Percentiles rank a stretch among this genome's conserved stretches.
phyloP scores from a whole-genome alignment of 2,797 vertebrate species.

The Liasis olivaceus region DNA sequence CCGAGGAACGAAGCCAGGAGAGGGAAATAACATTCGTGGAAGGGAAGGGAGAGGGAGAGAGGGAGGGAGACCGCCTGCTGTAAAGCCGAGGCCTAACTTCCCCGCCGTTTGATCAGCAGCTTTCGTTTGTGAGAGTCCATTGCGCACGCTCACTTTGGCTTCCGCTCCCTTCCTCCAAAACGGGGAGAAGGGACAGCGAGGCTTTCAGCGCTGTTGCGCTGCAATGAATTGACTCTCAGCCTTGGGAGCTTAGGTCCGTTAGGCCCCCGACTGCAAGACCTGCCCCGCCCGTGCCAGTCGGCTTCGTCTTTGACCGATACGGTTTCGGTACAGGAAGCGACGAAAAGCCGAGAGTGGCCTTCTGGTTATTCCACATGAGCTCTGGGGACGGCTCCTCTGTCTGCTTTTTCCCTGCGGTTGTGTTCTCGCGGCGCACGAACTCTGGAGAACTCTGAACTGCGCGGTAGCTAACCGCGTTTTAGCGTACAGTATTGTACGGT shows the following conservation, averaged over 20 bases:
- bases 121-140: not conserved
- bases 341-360: not conserved
- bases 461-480: not conserved
- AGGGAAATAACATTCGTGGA: not conserved
- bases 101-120: not conserved
- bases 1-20: no score
- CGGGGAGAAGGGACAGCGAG: no score
- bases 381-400: not conserved
- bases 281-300: not conserved
- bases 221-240: not conserved
- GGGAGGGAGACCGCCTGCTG: fast-evolving
- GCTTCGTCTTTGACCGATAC: not conserved
- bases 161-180: not conserved
- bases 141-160: not conserved
- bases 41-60: no score
- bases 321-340: not conserved
- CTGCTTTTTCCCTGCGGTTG: fast-evolving
- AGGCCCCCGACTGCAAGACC: not conserved
- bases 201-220: not conserved
- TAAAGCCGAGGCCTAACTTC: not conserved
- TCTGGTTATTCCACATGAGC: not conserved
- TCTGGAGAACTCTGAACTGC: not conserved
- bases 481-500: not conserved
- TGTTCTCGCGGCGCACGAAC: not conserved
- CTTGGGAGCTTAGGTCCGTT: not conserved